Evolutionary conservation across 2,797 vertebrate genomes (phyloP), one percentile per base, ranked within the genome.

Genomic region (Poecilia wingei): DNA sequence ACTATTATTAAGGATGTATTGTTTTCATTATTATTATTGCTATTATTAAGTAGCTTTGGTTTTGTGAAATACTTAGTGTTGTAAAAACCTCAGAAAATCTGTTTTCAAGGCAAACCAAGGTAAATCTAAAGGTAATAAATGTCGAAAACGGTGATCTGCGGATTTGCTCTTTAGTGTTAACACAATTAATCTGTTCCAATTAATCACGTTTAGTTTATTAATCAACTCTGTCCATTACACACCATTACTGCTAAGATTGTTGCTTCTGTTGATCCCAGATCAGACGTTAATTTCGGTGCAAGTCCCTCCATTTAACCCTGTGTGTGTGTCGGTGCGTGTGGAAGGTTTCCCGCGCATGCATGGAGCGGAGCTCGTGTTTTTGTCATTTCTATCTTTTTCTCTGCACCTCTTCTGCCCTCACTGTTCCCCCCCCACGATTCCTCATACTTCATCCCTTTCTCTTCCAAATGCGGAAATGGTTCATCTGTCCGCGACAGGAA

Each of bases 401-500:
- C 71, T 71, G 33, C 79, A 22, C 78, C 57, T 59, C 78, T 75
- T 81, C 46, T 81, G 71, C 78, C 75, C 79, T 33, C 61, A 22
- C 79, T 61, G 28, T 79, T 25, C 22, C 47, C 51, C 88, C 88
- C 87, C 86, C 84, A 83, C 81, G 72, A 86, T n/a, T 91, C 84
- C 82, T 93, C 88, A 89, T 57, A 18, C 90, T 72, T 88, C 64
- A 70, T 81, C 85, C 87, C 85, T 93, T 86, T 91, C 84, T 91
- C 73, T 89, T 74, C 87, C 80, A 83, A 81, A 92, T 73, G 91
- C 94, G 91, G 93, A 93, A 94, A 94, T 91, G 93, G 91, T 89
- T 91, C 91, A 36, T 93, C 93, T 93, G 88, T 93, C 87, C 94
- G 84, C 89, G 91, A 93, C 93, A 93, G 92, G 94, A 94, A 94